These are phyloP conservation scores for Myotis pilosus DNA, from an alignment of 2,797 vertebrate species.

Conservation along the genomic window DNA sequence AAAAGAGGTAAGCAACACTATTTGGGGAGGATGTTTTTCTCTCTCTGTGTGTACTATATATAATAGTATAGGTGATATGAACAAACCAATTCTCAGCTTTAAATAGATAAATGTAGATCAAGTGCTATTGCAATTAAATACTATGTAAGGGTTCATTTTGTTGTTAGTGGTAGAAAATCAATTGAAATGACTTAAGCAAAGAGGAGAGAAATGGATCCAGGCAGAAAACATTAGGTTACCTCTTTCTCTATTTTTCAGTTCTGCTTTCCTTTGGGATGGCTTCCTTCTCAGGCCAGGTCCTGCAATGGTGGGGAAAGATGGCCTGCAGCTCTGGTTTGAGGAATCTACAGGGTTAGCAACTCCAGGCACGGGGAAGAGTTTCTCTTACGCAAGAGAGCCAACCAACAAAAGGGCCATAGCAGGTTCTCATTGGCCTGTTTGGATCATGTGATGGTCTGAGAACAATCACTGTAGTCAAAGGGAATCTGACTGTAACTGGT, in stretches of 20 bases:
- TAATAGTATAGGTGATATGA: not conserved
- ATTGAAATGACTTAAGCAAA: conserved; percentile 7
- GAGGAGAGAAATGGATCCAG: not conserved
- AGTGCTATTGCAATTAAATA: conserved; percentile 48
- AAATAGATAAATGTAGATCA: conserved; percentile 49
- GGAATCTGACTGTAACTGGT: not conserved
- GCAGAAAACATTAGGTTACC: not conserved
- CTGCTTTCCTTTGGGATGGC: not conserved
- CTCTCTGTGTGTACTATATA: not conserved
- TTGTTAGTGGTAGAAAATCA: conserved; percentile 33
- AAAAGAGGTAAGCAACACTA: conserved; percentile 8
- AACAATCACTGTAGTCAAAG: not conserved
- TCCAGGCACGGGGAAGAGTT: not conserved
- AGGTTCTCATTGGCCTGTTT: not conserved
- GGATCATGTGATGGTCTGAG: not conserved
- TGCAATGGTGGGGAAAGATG: not conserved
- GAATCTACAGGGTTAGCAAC: not conserved
- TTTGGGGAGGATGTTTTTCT: not conserved
- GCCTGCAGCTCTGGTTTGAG: not conserved
- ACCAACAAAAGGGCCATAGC: not conserved
- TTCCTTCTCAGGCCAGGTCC: not conserved
- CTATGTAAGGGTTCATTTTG: conserved; percentile 18
- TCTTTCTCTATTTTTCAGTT: not conserved
- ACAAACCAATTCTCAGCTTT: conserved; percentile 54
- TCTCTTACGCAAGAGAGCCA: not conserved